Percentiles rank a stretch among this genome's conserved stretches.
Conservation (phyloP, 2,797 vertebrate species). For the Melopsittacus undulatus region DNA sequence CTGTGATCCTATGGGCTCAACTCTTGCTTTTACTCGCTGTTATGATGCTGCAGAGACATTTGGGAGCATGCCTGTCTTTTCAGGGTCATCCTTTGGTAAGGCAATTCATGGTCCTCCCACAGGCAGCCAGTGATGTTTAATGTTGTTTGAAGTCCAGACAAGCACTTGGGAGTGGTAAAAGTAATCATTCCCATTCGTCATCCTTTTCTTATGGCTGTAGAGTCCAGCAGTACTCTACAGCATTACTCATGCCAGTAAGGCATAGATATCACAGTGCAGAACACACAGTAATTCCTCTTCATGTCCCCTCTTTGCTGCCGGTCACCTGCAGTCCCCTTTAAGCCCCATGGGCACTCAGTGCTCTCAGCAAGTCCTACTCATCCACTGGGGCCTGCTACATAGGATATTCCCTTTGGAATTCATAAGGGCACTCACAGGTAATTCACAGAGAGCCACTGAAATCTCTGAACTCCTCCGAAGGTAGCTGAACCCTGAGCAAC, state of each 20-base stretch:
- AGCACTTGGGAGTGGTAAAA: background rate
- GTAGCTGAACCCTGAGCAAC: background rate
- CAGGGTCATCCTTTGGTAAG: background rate
- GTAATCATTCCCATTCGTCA: background rate
- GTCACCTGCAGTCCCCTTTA: background rate
- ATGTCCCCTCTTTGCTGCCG: background rate
- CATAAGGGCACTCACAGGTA: background rate
- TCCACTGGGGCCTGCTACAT: background rate
- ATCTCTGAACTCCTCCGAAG: background rate
- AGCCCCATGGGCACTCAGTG: accelerated
- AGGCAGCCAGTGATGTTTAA: background rate
- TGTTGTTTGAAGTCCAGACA: background rate
- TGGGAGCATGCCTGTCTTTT: background rate
- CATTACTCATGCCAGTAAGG: background rate
- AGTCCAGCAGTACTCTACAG: background rate
- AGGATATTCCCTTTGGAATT: background rate
- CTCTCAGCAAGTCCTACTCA: background rate
- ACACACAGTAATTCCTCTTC: background rate
- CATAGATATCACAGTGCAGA: background rate
- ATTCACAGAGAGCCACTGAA: background rate
- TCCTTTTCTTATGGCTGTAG: background rate
- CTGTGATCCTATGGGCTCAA: background rate
- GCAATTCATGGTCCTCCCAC: background rate
- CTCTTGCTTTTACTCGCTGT: background rate
- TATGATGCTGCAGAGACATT: background rate